Evolutionary conservation across 2,888 invertebrate species (phyloP), one percentile per base, ranked within the genome.

Genomic region (Pammene fasciana): DNA sequence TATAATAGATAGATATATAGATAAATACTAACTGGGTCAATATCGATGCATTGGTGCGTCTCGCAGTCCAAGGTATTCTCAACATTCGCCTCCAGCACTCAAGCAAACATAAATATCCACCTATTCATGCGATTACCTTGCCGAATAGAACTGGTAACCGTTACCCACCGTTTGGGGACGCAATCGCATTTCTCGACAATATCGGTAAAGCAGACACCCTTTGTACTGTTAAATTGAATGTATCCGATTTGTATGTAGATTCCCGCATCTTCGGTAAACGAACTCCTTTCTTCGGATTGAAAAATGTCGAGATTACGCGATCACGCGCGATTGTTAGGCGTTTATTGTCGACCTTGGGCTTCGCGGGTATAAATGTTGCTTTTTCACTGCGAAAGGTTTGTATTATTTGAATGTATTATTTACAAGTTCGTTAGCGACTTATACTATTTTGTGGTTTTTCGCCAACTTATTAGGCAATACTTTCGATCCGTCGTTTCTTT

Each of bases 221-320:
- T 62, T 67, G 68, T 68, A n/a, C 48, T 46, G 45, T 62, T 56
- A 64, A 68, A 68, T 68, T 68, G 68, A 68, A 68, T 67, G 61
- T 67, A 61, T 68, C 68, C 68, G 62, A 62, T 68, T 50, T 57
- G 62, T 68, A 68, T 68, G 68, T 56, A 68, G 68, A 68, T 68
- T 62, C 46, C 52, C 38, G 26, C 50, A 62, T 62, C 62, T 62
- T 41, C 48, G 18, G 62, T 68, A 56, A 62, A 43, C 67, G 61
- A 56, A 67, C 55, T 67, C 52, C 16, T 64, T 64, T 64, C 64
- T 64, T 43, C n/a, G 50, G 50, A 68, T 57, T 68, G 62, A 55
- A 56, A 62, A 67, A 67, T 46, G 52, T 34, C 4, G 38, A 54
- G 60, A 67, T 61, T 55, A 54, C 52, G 48, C 16, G 55, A 54